Evolutionary conservation across 2,888 invertebrate genomes (phyloP).

Genomic region (Idaea dimidiata): DNA sequence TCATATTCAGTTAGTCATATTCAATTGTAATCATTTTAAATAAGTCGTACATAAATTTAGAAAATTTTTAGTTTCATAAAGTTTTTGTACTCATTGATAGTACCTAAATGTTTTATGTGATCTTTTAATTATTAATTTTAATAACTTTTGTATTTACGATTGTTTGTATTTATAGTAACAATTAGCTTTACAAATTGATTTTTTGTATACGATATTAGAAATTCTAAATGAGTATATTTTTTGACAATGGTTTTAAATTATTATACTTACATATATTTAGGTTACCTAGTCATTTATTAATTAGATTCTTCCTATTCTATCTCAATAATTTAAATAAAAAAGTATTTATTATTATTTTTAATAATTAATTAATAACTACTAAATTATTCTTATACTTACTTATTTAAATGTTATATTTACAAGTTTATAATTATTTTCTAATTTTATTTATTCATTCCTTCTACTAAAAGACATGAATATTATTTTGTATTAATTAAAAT

Average conservation of each 20-base stretch:
- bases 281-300: not conserved
- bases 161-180: too few relatives aligned
- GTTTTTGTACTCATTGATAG: too few relatives aligned
- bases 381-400: not conserved
- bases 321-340: not conserved
- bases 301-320: constrained; percentile 6
- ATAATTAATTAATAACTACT: not conserved
- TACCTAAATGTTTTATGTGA: too few relatives aligned
- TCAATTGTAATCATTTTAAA: too few relatives aligned
- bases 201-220: constrained; percentile 7
- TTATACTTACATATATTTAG: not conserved
- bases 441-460: constrained; percentile 62
- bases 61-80: too few relatives aligned
- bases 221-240: not conserved
- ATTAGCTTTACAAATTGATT: not conserved
- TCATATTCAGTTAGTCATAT: too few relatives aligned
- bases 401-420: not conserved
- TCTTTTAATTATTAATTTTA: too few relatives aligned
- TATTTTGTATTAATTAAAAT: constrained; percentile 35
- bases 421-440: constrained; percentile 25
- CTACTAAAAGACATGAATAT: constrained; percentile 64
- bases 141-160: too few relatives aligned
- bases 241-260: not conserved
- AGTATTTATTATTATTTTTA: too few relatives aligned
- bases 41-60: too few relatives aligned